phyloP scores from a whole-genome alignment of 2,113 vertebrate species.

The Marcusenius ussheri region DNA sequence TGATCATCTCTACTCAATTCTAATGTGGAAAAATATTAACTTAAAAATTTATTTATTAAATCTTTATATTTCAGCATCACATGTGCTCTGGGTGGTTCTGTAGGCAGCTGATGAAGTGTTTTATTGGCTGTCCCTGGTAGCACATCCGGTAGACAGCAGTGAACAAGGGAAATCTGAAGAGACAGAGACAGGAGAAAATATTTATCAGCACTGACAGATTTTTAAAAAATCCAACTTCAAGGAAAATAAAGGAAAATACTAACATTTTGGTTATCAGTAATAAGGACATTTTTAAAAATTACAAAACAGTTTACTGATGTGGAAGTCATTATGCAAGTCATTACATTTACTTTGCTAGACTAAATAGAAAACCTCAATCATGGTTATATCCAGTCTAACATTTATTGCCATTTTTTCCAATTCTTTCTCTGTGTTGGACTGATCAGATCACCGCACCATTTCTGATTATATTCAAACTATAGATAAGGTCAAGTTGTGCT shows the following conservation, averaged over 20 bases:
- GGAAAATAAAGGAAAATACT: not conserved
- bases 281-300: not conserved
- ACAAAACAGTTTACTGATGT: not conserved
- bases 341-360: not conserved
- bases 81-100: slow-evolving; percentile 93
- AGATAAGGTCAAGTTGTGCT: slow-evolving; percentile 39
- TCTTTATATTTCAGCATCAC: slow-evolving; percentile 28
- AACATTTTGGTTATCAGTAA: not conserved
- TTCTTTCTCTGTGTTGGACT: not conserved
- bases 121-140: slow-evolving; percentile 72
- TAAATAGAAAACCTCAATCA: not conserved
- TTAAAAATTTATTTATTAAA: not conserved
- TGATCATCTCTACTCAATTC: slow-evolving; percentile 52
- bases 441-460: not conserved
- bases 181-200: not conserved
- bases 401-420: not conserved
- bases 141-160: slow-evolving; percentile 85
- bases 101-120: slow-evolving; percentile 78
- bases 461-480: not conserved
- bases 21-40: slow-evolving; percentile 64
- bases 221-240: not conserved
- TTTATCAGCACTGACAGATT: not conserved
- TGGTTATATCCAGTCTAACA: not conserved
- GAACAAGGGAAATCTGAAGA: slow-evolving; percentile 85
- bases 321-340: not conserved